Evolutionary conservation across 2,113 vertebrate species (phyloP).

Genomic region (Noctilio leporinus): DNA sequence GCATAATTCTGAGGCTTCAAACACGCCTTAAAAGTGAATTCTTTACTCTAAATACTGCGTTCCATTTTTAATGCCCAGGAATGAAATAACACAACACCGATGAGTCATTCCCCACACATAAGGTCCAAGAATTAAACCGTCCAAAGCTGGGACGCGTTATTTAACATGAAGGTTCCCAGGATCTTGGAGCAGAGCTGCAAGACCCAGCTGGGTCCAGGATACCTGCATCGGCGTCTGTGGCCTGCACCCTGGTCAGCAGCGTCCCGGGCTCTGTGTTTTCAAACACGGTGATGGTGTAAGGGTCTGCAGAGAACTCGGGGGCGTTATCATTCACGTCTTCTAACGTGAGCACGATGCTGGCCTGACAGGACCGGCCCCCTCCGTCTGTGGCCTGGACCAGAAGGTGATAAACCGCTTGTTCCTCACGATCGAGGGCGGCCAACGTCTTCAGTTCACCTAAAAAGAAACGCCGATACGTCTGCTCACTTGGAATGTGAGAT

Average conservation of each 20-base stretch:
- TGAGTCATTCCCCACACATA: accelerated
- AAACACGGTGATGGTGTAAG: constrained; percentile 90
- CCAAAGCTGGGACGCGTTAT: accelerated
- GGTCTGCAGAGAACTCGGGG: constrained; percentile 88
- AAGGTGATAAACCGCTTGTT: constrained; percentile 84
- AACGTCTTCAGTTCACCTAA: constrained; percentile 93
- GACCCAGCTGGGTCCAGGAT: background rate
- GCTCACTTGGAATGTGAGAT: background rate
- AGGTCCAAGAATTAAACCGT: accelerated
- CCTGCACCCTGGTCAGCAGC: constrained; percentile 88
- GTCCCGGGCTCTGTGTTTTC: constrained; percentile 95
- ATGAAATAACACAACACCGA: background rate
- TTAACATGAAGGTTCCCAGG: too few relatives aligned
- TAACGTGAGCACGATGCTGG: constrained; percentile 83
- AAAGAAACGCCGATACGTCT: background rate
- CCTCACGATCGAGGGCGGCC: constrained; percentile 88
- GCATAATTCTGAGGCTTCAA: background rate
- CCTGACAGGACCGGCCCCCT: constrained; percentile 91
- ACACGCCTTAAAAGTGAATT: background rate
- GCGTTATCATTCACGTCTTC: constrained; percentile 95
- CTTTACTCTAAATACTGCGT: background rate
- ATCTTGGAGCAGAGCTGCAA: accelerated
- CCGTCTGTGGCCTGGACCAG: constrained; percentile 89
- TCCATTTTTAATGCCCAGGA: background rate
- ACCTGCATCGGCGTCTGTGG: constrained; percentile 90